phyloP scores from a whole-genome alignment of 2,113 vertebrate genomes.

The Gavialis gangeticus region DNA sequence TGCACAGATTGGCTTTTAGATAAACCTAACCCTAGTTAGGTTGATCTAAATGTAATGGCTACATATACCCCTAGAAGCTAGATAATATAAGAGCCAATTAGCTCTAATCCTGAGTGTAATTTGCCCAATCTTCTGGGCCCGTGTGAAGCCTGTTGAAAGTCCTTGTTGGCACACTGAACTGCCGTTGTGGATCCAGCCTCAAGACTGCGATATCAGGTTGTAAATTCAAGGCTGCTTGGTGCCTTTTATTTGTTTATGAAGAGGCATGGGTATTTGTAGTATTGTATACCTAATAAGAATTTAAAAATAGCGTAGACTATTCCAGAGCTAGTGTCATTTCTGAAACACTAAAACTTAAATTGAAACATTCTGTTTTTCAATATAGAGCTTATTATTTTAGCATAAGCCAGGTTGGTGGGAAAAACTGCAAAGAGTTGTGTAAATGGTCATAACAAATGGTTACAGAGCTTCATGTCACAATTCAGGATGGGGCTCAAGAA shows the following conservation, averaged over 20 bases:
- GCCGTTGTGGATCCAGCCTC: not conserved
- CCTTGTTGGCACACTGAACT: not conserved
- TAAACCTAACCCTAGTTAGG: too few species aligned
- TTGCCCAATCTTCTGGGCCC: not conserved
- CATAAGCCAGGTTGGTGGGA: not conserved
- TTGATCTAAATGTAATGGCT: too few species aligned
- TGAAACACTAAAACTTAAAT: not conserved
- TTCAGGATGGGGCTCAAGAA: not conserved
- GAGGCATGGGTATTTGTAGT: accelerated
- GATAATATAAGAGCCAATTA: too few species aligned
- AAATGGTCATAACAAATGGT: not conserved
- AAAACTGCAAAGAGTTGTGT: accelerated
- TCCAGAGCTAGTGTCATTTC: not conserved
- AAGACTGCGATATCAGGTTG: not conserved
- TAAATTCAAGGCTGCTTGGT: not conserved
- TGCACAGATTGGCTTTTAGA: too few species aligned
- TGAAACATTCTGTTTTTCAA: not conserved
- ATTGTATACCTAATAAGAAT: not conserved
- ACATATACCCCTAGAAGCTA: too few species aligned
- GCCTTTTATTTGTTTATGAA: not conserved
- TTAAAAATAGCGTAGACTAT: not conserved
- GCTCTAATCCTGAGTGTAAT: too few species aligned
- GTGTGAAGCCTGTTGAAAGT: not conserved
- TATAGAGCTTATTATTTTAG: not conserved
- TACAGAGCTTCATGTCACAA: not conserved